Conservation (phyloP, 1,140 invertebrate species). For the Magallana ariakensis region DNA sequence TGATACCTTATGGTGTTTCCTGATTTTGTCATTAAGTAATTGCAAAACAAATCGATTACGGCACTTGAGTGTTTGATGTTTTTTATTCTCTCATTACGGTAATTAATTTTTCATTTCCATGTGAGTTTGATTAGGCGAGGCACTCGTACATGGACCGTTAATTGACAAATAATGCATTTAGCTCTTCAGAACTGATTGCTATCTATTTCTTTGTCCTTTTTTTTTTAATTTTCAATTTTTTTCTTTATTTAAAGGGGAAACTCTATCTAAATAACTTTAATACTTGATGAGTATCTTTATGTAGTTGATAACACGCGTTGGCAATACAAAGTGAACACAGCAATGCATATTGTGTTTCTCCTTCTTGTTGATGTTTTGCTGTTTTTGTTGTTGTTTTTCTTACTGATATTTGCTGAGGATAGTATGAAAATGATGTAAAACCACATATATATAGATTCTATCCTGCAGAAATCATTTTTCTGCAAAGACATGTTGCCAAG, state of each 20-base stretch:
- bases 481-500: too few species aligned
- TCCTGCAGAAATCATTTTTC: too few species aligned
- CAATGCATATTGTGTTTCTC: too few species aligned
- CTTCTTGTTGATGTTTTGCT: too few species aligned
- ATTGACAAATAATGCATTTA: slow-evolving; percentile 14
- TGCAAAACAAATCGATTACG: slow-evolving; percentile 36
- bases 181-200: background rate
- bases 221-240: slow-evolving; percentile 3
- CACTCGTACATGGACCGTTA: background rate
- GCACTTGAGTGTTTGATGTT: slow-evolving; percentile 36
- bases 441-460: too few species aligned
- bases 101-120: slow-evolving; percentile 37
- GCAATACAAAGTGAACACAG: too few species aligned
- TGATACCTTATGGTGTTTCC: background rate
- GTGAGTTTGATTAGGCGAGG: background rate
- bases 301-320: too few species aligned
- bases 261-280: too few species aligned
- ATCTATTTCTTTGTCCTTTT: slow-evolving; percentile 7
- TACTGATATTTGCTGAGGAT: too few species aligned
- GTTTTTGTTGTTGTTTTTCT: too few species aligned
- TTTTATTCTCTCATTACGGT: slow-evolving; percentile 22
- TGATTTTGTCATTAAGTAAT: slow-evolving; percentile 37
- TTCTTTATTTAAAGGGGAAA: background rate
- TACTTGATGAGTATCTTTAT: too few species aligned
- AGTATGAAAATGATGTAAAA: too few species aligned